Evolutionary conservation across 2,888 invertebrate genomes (phyloP), one percentile per base, ranked within the genome.

Genomic region (Petrophora chlorosata): DNA sequence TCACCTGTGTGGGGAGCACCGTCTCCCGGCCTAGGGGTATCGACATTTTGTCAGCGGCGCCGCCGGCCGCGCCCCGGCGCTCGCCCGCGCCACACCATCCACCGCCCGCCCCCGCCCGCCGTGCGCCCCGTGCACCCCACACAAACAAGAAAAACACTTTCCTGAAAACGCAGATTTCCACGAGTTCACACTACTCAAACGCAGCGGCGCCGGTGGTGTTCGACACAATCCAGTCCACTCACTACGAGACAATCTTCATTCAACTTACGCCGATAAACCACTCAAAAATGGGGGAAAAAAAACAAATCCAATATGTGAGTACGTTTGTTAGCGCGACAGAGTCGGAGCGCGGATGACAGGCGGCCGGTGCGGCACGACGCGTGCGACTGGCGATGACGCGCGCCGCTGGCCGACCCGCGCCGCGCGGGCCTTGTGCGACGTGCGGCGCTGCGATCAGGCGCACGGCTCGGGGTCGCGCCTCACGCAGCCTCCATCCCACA

Each of bases 51-150:
- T 84, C 79, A 86, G 82, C 84, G 87, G 85, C 86, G 87, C 82
- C 85, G 85, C 86, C 85, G 86, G 87, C 87, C 87, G 85, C 88
- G 77, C 87, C 87, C 87, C 87, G 87, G 87, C 87, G 85, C 82
- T 84, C 84, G 78, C 82, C 75, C 84, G 77, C 81, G 80, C 76
- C 80, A 76, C 80, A 81, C 85, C 88, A 88, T 88, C 87, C 86
- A 85, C 83, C 85, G 65, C 79, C 70, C 74, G 77, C 70, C 73
- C 70, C 74, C 77, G 70, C 73, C 80, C 73, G 76, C 73, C 77
- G n/a, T n/a, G n/a, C 76, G 73, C 71, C 71, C 77, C 66, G 68
- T 71, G 53, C 71, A 72, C 71, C 72, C 69, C 73, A 62, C 75
- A 77, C 79, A 78, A 79, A 76, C 79, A 79, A 83, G 79, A 79